Evolutionary conservation across 2,888 invertebrate species (phyloP).

Genomic region (Tipula vernalis): DNA sequence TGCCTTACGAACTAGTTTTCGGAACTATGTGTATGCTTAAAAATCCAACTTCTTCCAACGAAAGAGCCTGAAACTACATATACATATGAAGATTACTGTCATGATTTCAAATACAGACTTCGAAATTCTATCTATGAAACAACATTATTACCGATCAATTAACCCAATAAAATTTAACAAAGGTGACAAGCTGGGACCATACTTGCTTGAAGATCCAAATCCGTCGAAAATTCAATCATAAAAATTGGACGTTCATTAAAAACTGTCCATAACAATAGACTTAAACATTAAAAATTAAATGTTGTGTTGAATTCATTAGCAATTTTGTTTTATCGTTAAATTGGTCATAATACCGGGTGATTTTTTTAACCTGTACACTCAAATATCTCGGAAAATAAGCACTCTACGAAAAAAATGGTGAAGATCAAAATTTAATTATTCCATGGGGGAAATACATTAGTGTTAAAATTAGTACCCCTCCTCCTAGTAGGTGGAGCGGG

Average conservation of each 20-base stretch:
- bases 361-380: no score
- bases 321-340: no score
- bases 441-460: no score
- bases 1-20: no score
- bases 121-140: neutral
- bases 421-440: no score
- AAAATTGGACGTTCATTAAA: neutral
- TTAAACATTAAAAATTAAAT: neutral
- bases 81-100: neutral
- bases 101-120: neutral
- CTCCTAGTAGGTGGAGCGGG: no score
- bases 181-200: conserved; percentile 4
- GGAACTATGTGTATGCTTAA: neutral
- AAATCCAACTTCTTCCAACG: neutral
- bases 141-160: neutral
- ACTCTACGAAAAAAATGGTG: no score
- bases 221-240: neutral
- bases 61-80: neutral
- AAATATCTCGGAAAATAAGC: no score
- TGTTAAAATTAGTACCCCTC: no score
- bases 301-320: no score
- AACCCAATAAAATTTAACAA: neutral
- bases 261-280: neutral
- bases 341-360: no score
- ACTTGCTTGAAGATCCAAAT: neutral